Percentiles rank a stretch among this genome's conserved stretches.
These are phyloP conservation scores for Drosophila subsilvestris DNA, from an alignment of 2,888 invertebrate species.

Conservation along the genomic window DNA sequence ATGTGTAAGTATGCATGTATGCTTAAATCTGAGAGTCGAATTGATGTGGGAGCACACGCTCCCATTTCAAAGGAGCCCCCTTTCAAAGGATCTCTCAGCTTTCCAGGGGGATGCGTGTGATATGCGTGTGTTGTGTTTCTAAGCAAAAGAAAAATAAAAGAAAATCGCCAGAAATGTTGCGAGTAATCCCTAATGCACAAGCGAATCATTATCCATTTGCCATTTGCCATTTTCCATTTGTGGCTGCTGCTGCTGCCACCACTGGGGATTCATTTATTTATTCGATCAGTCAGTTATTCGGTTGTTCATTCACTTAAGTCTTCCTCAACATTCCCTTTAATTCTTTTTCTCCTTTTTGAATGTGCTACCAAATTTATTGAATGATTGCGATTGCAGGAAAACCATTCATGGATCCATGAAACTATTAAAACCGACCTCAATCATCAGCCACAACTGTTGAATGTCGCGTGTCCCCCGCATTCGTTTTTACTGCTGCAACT, in stretches of 20 bases:
- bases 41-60: neutral
- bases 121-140: conserved; percentile 5
- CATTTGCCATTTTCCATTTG: conserved; percentile 42
- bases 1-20: neutral
- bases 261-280: conserved; percentile 3
- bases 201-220: conserved; percentile 70
- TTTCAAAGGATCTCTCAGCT: neutral
- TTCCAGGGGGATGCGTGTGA: conserved; percentile 3
- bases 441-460: neutral
- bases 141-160: conserved; percentile 23
- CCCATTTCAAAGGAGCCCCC: conserved; percentile 31
- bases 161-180: conserved; percentile 36
- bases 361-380: neutral
- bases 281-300: conserved; percentile 1
- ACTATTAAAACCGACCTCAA: neutral
- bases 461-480: neutral
- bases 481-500: neutral
- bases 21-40: neutral
- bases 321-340: neutral
- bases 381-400: neutral
- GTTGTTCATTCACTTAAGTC: neutral
- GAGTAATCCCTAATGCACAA: conserved; percentile 70
- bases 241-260: conserved; percentile 8
- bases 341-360: neutral
- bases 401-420: neutral